Evolutionary conservation across 2,113 vertebrate genomes (phyloP).

Genomic region (Oncorhynchus keta): DNA sequence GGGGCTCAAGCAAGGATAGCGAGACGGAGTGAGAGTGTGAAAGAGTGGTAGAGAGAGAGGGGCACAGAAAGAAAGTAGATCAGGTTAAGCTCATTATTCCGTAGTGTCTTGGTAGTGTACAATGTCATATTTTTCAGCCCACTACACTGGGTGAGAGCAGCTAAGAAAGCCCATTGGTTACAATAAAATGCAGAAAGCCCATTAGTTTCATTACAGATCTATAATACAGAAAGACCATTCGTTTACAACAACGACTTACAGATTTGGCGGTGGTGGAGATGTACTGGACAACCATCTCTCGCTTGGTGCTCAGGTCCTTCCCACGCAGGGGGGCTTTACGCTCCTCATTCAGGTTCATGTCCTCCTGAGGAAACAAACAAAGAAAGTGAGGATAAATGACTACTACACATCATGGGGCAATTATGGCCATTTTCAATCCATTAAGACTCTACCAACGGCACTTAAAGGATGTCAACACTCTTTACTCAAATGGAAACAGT

Average conservation of each 20-base stretch:
- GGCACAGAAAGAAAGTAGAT: conserved; percentile 37
- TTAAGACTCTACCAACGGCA: no score
- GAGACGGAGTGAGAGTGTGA: conserved; percentile 41
- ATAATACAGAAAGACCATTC: background rate
- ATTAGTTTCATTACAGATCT: background rate
- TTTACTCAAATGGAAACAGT: no score
- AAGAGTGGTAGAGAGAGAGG: conserved; percentile 25
- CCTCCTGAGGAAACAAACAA: conserved; percentile 77
- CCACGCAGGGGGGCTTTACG: conserved; percentile 90
- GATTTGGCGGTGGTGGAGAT: conserved; percentile 97
- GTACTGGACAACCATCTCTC: conserved; percentile 98
- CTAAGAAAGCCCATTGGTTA: background rate
- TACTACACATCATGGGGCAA: no score
- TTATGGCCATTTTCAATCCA: no score
- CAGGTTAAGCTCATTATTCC: conserved; percentile 61
- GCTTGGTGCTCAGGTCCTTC: conserved; percentile 92
- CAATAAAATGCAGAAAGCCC: background rate
- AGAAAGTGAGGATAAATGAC: no score
- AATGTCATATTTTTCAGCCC: conserved; percentile 33
- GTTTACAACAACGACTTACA: conserved; percentile 76
- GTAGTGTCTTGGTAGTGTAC: conserved; percentile 19
- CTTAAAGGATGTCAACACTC: no score
- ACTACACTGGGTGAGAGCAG: background rate
- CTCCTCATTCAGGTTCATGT: conserved; percentile 98
- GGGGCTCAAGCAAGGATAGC: conserved; percentile 51